Base-by-base conservation (phyloP, 2,888 invertebrate species). In the Lampropteryx suffumata region DNA sequence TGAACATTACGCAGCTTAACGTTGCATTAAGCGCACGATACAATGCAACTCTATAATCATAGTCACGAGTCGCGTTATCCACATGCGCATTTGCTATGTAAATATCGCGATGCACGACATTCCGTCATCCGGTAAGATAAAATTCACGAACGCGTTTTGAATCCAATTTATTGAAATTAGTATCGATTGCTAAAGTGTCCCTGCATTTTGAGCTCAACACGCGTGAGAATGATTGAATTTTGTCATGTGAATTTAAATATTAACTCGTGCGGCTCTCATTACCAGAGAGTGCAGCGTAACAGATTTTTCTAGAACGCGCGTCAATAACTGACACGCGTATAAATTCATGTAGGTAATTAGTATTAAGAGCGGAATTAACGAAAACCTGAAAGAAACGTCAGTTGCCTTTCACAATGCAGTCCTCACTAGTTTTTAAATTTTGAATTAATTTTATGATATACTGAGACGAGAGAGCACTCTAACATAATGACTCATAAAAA, bases 11-110 rank as follows among this genome's bases (percentile, higher is more conserved):
- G 76, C 75, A 78, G 82, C 65, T 70, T 61, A 71, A 71, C 70
- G 71, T 78, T 78, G 73, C 78, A 84, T 81, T 84, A 79, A 74
- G 73, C 73, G 73, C 80, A 76, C 77, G 76, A 76, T 76, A 80
- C 72, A 79, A 74, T 73, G 73, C 79, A 67, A 69, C 73, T 73
- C 76, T 78, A 74, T 79, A 82, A 84, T 84, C 79, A 79, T 67
- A 76, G 78, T 75, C 76, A 77, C 82, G 75, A 83, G 75, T 69
- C 76, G 73, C 76, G 73, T 76, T 78, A 81, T 71, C 68, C 67
- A 71, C 78, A 79, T 76, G 79, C 79, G 75, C 71, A 71, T 73
- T 77, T 54, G 65, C 80, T 80, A 73, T 76, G 76, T 82, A 79
- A 82, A 84, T 84, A 82, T 65, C 69, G 71, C 71, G 72, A 71